phyloP scores from a whole-genome alignment of 2,797 vertebrate genomes.

The Zenarchopterus dispar region DNA sequence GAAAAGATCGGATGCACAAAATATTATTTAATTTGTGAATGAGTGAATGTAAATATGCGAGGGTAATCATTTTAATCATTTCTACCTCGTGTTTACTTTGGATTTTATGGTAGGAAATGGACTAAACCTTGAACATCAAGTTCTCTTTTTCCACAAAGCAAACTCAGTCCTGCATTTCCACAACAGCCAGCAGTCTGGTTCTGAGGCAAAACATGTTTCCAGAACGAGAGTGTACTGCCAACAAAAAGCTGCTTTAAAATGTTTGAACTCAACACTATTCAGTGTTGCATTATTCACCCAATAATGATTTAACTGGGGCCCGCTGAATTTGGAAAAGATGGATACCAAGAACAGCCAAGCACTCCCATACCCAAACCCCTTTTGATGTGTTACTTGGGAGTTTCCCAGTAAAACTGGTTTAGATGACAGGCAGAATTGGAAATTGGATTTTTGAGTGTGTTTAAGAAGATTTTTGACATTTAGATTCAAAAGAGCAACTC shows the following conservation, averaged over 20 bases:
- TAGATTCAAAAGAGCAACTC: slow-evolving; percentile 33
- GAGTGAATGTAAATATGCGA: no score
- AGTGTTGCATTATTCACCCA: slow-evolving; percentile 2
- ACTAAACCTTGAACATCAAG: no score
- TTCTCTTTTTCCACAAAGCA: no score
- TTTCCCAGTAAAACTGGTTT: slow-evolving; percentile 27
- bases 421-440: slow-evolving; percentile 1
- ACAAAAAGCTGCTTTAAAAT: no score
- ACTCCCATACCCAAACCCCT: background rate
- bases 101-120: no score
- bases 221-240: slow-evolving; percentile 9
- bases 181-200: background rate
- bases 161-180: no score
- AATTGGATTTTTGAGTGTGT: slow-evolving; percentile 12
- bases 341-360: background rate
- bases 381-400: slow-evolving; percentile 4
- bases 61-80: no score
- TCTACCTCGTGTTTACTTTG: no score
- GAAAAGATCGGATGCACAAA: no score
- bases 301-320: slow-evolving; percentile 12
- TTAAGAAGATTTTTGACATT: slow-evolving; percentile 32
- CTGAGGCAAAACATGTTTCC: slow-evolving; percentile 2
- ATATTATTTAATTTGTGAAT: no score
- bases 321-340: slow-evolving; percentile 18
- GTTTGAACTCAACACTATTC: background rate